Conservation (phyloP, 1,140 invertebrate species). For the Bombyx mandarina region DNA sequence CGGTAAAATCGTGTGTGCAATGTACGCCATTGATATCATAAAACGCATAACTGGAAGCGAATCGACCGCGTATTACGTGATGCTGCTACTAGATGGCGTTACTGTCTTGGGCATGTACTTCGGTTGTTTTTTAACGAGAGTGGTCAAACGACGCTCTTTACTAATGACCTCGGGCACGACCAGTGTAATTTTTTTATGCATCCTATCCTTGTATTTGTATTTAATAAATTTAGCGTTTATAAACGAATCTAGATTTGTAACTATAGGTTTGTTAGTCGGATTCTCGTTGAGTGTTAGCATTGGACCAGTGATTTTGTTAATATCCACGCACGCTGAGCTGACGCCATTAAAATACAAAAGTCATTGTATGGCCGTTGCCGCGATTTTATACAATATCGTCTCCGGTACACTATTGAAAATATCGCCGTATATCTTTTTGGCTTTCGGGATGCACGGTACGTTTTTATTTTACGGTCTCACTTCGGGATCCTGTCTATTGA, state of each 20-base stretch:
- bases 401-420: conserved; percentile 14
- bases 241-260: conserved; percentile 15
- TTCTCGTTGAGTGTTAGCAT: conserved; percentile 19
- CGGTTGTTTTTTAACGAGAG: conserved; percentile 20
- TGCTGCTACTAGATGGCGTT: conserved; percentile 27
- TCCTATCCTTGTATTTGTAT: conserved; percentile 24
- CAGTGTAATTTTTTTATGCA: conserved; percentile 19
- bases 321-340: conserved; percentile 12
- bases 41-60: conserved; percentile 23
- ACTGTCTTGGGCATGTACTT: conserved; percentile 22
- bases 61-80: conserved; percentile 14
- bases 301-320: conserved; percentile 15
- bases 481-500: conserved; percentile 3
- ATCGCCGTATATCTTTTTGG: conserved; percentile 16
- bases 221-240: conserved; percentile 18
- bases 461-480: conserved; percentile 21
- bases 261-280: conserved; percentile 13
- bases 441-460: conserved; percentile 12
- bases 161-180: conserved; percentile 12
- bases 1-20: conserved; percentile 21
- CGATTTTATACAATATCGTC: conserved; percentile 3
- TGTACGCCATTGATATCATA: conserved; percentile 24
- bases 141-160: conserved; percentile 16
- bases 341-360: conserved; percentile 12
- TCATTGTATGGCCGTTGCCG: conserved; percentile 3